Conservation (phyloP, 2,888 invertebrate species). For the Amiota mariae region DNA sequence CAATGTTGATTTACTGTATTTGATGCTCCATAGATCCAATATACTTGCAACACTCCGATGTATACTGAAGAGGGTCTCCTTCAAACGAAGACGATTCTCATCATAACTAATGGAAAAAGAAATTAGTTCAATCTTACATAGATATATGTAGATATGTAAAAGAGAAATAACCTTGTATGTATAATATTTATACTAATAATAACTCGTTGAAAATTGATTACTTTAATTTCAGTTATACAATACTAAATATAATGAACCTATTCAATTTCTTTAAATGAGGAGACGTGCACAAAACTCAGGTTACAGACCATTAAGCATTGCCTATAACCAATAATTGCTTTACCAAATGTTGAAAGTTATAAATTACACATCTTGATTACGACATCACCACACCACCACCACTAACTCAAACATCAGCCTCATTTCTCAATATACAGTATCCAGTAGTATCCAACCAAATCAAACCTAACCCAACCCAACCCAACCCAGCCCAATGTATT, state of each 20-base stretch:
- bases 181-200: not conserved
- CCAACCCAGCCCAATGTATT: slow-evolving; percentile 18
- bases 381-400: slow-evolving; percentile 13
- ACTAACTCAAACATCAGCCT: slow-evolving; percentile 26
- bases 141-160: too few relatives aligned
- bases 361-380: slow-evolving; percentile 51
- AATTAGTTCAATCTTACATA: not conserved
- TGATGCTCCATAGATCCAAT: slow-evolving; percentile 85
- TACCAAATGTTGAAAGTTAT: slow-evolving; percentile 56
- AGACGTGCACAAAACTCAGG: not conserved
- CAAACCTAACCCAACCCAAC: not conserved
- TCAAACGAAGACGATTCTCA: slow-evolving; percentile 74
- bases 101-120: slow-evolving; percentile 68
- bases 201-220: not conserved
- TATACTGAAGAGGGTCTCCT: slow-evolving; percentile 81
- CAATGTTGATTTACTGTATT: slow-evolving; percentile 77
- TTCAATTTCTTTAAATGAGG: slow-evolving; percentile 7
- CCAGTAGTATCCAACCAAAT: not conserved
- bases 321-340: slow-evolving; percentile 42
- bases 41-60: slow-evolving; percentile 88
- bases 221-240: not conserved
- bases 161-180: not conserved
- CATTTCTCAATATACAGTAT: slow-evolving; percentile 32
- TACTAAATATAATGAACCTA: not conserved
- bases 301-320: slow-evolving; percentile 62